A percentile compares a stretch with the other conserved stretches of the same genome.
Evolutionary conservation across 2,797 vertebrate species (phyloP).

Genomic region (Adelosebastes latens): DNA sequence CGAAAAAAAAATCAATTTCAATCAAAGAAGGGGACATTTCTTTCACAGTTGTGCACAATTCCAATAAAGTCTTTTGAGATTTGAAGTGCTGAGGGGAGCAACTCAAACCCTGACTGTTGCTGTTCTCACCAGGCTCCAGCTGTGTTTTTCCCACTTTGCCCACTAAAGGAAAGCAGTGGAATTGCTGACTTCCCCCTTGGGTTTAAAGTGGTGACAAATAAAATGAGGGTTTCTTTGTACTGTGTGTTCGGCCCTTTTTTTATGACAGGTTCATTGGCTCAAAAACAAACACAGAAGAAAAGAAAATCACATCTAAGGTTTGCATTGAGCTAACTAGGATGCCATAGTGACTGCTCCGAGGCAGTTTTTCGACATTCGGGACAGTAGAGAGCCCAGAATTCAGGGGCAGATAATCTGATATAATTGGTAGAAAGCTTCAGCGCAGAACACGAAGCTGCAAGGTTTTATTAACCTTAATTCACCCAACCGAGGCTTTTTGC

Average conservation of each 20-base stretch:
- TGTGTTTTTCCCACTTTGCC: constrained; percentile 28
- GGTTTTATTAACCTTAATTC: constrained; percentile 50
- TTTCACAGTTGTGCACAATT: constrained; percentile 55
- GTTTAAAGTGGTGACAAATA: constrained; percentile 36
- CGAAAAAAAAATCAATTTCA: constrained; percentile 44
- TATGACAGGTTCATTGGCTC: constrained; percentile 30
- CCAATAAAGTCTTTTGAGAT: constrained; percentile 53
- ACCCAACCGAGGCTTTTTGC: constrained; percentile 15
- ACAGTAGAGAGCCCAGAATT: neutral
- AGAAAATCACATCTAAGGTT: constrained; percentile 18
- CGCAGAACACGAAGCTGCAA: constrained; percentile 18
- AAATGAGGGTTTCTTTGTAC: constrained; percentile 34
- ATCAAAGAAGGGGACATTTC: constrained; percentile 61
- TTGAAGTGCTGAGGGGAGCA: constrained; percentile 60
- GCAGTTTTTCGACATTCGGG: constrained; percentile 15
- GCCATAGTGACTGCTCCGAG: constrained; percentile 12
- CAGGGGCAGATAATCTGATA: constrained; percentile 36
- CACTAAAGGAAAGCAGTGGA: constrained; percentile 25
- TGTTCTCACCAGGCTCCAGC: constrained; percentile 36
- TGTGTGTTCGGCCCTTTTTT: neutral
- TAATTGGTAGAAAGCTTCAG: constrained; percentile 53
- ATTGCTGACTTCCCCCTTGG: constrained; percentile 45
- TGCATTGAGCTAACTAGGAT: constrained; percentile 39
- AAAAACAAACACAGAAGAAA: neutral
- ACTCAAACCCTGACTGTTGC: constrained; percentile 28